phyloP scores from a whole-genome alignment of 2,888 invertebrate genomes.

The Ophioninae sp. region DNA sequence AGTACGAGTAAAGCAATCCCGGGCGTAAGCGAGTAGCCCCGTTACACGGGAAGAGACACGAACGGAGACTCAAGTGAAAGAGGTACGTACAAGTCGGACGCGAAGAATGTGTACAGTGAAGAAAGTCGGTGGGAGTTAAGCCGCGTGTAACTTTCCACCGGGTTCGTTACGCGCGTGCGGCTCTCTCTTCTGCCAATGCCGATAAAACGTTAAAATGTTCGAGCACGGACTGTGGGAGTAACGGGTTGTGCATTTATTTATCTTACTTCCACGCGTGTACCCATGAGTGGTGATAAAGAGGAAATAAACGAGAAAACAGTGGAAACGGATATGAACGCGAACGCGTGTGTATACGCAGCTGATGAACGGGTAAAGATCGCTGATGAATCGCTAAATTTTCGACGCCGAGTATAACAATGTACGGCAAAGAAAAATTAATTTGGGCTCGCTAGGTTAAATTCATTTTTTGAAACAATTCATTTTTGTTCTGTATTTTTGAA shows the following conservation, averaged over 20 bases:
- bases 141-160: conserved; percentile 6
- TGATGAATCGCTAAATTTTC: background rate
- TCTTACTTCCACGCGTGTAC: background rate
- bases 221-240: background rate
- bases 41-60: background rate
- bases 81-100: conserved; percentile 21
- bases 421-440: background rate
- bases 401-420: background rate
- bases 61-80: conserved; percentile 32
- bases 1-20: conserved; percentile 54
- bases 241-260: conserved; percentile 25
- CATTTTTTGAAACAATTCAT: too few species aligned
- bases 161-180: background rate
- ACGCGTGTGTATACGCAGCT: background rate
- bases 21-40: conserved; percentile 16
- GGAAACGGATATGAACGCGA: background rate
- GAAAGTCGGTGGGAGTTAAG: background rate
- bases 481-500: too few species aligned
- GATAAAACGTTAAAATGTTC: background rate
- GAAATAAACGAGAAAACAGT: background rate
- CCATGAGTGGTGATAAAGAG: conserved; percentile 5
- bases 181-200: background rate
- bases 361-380: background rate
- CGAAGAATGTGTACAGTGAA: background rate
- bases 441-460: background rate